Conservation (phyloP, 1,140 invertebrate species). For the Paraescarpia echinospica region DNA sequence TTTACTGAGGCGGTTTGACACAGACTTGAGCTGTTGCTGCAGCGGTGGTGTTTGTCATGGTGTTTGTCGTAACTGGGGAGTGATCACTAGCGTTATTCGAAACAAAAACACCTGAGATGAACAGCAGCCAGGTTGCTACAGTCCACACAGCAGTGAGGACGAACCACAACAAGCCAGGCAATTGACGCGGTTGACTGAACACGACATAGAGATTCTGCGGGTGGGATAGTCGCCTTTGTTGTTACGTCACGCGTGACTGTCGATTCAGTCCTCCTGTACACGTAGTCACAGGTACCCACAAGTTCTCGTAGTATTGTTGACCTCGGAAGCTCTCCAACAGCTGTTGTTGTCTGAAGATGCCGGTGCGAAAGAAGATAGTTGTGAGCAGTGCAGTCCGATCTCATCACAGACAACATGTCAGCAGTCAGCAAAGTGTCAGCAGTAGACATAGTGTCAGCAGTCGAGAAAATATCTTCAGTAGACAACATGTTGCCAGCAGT, state of each 20-base stretch:
- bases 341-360: background rate
- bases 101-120: background rate
- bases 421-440: background rate
- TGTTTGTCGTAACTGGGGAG: background rate
- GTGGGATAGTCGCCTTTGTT: background rate
- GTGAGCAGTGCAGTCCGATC: background rate
- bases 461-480: background rate
- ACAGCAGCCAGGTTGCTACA: background rate
- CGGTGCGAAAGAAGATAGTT: background rate
- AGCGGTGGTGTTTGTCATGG: background rate
- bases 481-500: background rate
- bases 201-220: background rate
- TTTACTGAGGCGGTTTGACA: background rate
- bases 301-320: background rate
- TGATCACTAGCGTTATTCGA: background rate
- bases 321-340: background rate
- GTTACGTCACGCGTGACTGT: background rate
- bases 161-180: background rate
- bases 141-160: background rate
- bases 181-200: background rate
- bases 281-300: background rate
- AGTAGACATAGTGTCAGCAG: background rate
- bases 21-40: background rate
- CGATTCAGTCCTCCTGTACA: background rate
- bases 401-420: background rate